Percentiles rank a stretch among this genome's conserved stretches.
These are phyloP conservation scores for Priocnemis perturbator DNA, from an alignment of 2,888 invertebrate species.

Conservation along the genomic window DNA sequence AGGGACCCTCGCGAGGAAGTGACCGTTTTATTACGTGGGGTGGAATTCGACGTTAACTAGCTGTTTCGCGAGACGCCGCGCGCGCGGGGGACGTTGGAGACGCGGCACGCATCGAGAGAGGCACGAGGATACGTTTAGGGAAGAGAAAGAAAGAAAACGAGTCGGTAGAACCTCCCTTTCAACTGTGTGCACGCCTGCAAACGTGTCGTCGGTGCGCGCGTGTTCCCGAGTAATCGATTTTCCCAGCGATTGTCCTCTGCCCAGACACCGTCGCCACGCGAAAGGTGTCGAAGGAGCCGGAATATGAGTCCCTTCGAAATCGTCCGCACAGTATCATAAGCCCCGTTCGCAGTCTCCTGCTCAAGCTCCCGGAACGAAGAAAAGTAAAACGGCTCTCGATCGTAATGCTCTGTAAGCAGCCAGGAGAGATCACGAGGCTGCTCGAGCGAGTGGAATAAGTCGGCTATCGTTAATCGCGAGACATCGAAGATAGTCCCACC, in stretches of 20 bases:
- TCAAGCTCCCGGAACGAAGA: no score
- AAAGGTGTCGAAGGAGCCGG: not conserved
- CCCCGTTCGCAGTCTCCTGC: no score
- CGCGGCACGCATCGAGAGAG: not conserved
- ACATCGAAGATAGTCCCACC: not conserved
- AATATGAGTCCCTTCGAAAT: no score
- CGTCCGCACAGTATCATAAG: no score
- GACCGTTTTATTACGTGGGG: no score
- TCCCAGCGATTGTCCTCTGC: slow-evolving; percentile 33
- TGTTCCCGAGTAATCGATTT: slow-evolving; percentile 18
- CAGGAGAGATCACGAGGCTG: no score
- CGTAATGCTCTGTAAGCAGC: no score
- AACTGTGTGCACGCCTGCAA: slow-evolving; percentile 30
- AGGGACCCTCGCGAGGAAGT: no score
- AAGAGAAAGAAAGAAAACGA: slow-evolving; percentile 21
- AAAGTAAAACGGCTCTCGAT: no score
- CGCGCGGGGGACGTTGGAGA: not conserved
- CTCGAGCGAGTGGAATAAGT: no score
- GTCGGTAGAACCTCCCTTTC: not conserved
- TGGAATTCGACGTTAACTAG: not conserved
- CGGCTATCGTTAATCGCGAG: no score
- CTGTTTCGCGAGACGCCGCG: no score
- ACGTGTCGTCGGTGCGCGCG: slow-evolving; percentile 25
- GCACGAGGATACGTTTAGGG: slow-evolving; percentile 11
- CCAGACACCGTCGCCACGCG: not conserved